phyloP scores from a whole-genome alignment of 1,140 invertebrate genomes.

The Hyles vespertilio region DNA sequence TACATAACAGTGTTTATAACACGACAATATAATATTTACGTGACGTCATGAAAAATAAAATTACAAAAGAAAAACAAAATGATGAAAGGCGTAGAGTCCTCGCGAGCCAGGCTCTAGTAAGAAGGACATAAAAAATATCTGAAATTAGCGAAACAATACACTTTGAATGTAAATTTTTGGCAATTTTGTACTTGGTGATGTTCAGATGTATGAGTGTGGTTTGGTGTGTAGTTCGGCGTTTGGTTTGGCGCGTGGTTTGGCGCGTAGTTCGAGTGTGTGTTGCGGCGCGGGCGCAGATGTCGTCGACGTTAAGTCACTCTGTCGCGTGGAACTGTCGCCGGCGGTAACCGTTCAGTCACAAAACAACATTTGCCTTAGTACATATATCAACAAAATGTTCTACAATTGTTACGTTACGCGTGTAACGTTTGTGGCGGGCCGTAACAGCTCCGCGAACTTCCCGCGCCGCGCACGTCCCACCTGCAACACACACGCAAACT shows the following conservation, averaged over 20 bases:
- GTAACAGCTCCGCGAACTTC: constrained; percentile 6
- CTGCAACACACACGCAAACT: background rate
- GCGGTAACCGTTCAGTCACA: constrained; percentile 48
- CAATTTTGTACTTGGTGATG: constrained; percentile 73
- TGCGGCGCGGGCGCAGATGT: constrained; percentile 37
- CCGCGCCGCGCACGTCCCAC: constrained; percentile 5
- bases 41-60: background rate
- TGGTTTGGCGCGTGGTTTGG: constrained; percentile 29
- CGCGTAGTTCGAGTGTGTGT: constrained; percentile 10
- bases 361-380: constrained; percentile 62
- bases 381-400: constrained; percentile 70
- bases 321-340: constrained; percentile 5
- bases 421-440: constrained; percentile 19
- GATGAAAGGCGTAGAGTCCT: too few species aligned
- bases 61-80: too few species aligned
- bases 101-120: constrained; percentile 21
- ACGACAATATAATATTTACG: constrained; percentile 4
- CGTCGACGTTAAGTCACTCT: constrained; percentile 17
- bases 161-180: constrained; percentile 59
- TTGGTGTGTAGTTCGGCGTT: constrained; percentile 15
- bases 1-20: constrained; percentile 8
- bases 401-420: constrained; percentile 48
- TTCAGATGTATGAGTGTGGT: constrained; percentile 31
- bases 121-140: constrained; percentile 17
- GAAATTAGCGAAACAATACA: constrained; percentile 35